Conservation (phyloP, 2,113 vertebrate species). For the Ptilorrhoa leucosticta region DNA sequence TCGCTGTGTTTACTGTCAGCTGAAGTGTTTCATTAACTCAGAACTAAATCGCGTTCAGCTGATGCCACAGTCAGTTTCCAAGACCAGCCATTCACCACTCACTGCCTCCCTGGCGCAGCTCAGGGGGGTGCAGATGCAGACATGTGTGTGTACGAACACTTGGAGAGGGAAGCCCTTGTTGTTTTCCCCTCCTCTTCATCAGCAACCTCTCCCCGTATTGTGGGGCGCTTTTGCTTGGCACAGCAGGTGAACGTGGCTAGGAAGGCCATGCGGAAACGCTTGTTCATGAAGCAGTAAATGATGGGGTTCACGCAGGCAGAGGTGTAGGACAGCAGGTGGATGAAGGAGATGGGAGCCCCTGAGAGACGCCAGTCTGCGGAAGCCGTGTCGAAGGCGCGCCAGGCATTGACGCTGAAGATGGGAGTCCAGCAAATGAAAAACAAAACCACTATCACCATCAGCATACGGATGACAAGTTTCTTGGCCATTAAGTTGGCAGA, state of each 20-base stretch:
- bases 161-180: slow-evolving; percentile 73
- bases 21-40: neutral
- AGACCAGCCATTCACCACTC: neutral
- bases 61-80: neutral
- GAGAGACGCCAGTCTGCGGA: slow-evolving; percentile 85
- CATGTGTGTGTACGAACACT: slow-evolving; percentile 76
- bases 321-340: slow-evolving; percentile 93
- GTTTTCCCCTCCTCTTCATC: slow-evolving; percentile 81
- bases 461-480: slow-evolving; percentile 96
- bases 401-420: slow-evolving; percentile 91
- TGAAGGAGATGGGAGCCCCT: slow-evolving; percentile 95
- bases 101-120: neutral
- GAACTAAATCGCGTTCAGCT: neutral
- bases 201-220: neutral
- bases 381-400: slow-evolving; percentile 86
- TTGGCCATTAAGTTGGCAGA: slow-evolving; percentile 90
- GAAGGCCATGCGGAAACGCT: slow-evolving; percentile 88
- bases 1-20: neutral
- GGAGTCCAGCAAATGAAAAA: slow-evolving; percentile 98
- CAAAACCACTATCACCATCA: slow-evolving; percentile 91
- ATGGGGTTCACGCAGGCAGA: slow-evolving; percentile 96
- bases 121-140: slow-evolving; percentile 67
- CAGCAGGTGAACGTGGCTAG: slow-evolving; percentile 87
- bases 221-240: neutral
- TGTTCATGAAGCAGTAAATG: slow-evolving; percentile 99